Evolutionary conservation across 1,140 invertebrate species (phyloP), one percentile per base, ranked within the genome.

Genomic region (Triops longicaudatus): DNA sequence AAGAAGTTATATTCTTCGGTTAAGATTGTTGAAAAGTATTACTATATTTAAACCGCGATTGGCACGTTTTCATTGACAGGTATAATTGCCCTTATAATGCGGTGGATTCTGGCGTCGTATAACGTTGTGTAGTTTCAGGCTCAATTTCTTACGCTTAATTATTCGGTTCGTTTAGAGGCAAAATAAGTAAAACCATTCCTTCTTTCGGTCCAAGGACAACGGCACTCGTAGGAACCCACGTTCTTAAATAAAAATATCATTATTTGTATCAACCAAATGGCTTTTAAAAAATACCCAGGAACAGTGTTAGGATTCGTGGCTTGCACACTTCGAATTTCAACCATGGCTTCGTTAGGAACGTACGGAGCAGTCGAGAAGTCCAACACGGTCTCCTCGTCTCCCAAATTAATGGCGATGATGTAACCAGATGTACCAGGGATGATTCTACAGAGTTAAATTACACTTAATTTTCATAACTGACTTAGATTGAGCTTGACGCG

Each of bases 361-460:
- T 72, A 41, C n/a, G 26, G 11, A 11, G 73, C 71, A 1, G 12
- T 28, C n/a, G 71, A 73, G 72, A 77, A 26, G 27, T 77, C 72
- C 17, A 73, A 26, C 12, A 71, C 63, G 1, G 26, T 31, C 17
- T 74, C 76, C 26, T 73, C 72, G 10, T 26, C 22, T 7, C 76
- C 72, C 26, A 77, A 41, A 28, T 77, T 77, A 7, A 77, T 71
- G 72, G 73, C 72, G 22, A 77, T 72, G 37, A 77, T 41, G 43
- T 77, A 77, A 43, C 76, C 72, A 6, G 76, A 43, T 12, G 26
- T 28, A 44, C 12, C 44, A 1, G 76, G 73, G 12, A 14, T 27
- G 17, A 44, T 42, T 22, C 72, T 90, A 76, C 22, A 73, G 14
- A 37, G 10, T 12, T 31, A 3, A 43, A 41, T 11, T n/a, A 77